These are phyloP conservation scores for Linnaemya vulpina DNA, from an alignment of 2,888 invertebrate species.

Conservation along the genomic window DNA sequence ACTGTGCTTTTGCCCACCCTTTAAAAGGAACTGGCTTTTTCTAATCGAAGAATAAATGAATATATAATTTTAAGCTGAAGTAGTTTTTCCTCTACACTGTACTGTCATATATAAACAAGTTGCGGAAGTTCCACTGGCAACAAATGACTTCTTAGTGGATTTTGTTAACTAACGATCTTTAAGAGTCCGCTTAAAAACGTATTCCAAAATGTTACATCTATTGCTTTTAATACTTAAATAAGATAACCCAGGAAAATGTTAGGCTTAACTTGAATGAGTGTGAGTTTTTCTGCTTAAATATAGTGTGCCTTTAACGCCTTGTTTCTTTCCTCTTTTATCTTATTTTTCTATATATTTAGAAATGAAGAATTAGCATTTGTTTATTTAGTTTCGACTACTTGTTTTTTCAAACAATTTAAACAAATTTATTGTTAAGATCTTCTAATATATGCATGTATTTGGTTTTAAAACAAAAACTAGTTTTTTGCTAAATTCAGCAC, in stretches of 20 bases:
- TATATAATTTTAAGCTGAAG: not conserved
- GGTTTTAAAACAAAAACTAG: slow-evolving; percentile 29
- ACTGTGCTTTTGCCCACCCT: too few species aligned
- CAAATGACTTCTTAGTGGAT: not conserved
- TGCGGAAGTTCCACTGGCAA: not conserved
- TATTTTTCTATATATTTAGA: not conserved
- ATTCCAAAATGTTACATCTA: not conserved
- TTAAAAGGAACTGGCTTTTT: too few species aligned
- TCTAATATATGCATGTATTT: slow-evolving; percentile 5
- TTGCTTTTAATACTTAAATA: not conserved
- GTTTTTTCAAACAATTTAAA: slow-evolving; percentile 46
- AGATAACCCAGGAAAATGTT: not conserved
- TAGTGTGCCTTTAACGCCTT: not conserved
- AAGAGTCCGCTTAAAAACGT: not conserved
- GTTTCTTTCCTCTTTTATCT: not conserved
- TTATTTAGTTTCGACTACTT: slow-evolving; percentile 38
- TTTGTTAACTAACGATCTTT: not conserved
- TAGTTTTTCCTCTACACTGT: not conserved
- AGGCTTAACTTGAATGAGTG: not conserved
- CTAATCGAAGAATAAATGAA: too few species aligned
- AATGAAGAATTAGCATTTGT: slow-evolving; percentile 26
- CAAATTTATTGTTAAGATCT: slow-evolving; percentile 42
- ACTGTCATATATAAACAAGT: not conserved
- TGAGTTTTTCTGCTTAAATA: slow-evolving; percentile 1
- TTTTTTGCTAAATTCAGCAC: slow-evolving; percentile 24